Evolutionary conservation across 2,113 vertebrate species (phyloP).

Genomic region (Athene noctua): DNA sequence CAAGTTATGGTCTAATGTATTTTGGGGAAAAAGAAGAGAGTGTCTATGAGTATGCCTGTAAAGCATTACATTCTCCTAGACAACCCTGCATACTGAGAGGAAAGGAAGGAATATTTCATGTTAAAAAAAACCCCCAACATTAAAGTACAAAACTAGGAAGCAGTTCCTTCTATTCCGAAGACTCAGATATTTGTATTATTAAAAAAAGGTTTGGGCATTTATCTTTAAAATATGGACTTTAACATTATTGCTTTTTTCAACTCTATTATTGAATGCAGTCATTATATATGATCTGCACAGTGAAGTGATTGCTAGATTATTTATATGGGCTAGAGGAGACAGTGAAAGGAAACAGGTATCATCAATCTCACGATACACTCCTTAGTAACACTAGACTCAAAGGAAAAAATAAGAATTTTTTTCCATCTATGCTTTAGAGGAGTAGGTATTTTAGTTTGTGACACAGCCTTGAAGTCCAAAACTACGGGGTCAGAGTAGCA

Average conservation of each 20-base stretch:
- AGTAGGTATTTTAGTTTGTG: background rate
- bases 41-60: background rate
- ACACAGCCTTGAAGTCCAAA: background rate
- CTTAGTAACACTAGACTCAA: background rate
- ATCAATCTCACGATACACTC: fast-evolving
- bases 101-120: constrained; percentile 46
- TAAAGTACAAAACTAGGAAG: background rate
- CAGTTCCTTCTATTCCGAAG: background rate
- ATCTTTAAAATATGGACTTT: background rate
- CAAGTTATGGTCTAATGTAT: background rate
- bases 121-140: background rate
- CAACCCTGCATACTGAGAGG: fast-evolving
- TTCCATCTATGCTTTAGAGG: background rate
- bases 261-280: background rate
- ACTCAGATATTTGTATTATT: background rate
- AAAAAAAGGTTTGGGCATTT: background rate
- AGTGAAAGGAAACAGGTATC: background rate
- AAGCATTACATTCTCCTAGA: background rate
- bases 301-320: background rate
- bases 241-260: background rate
- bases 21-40: background rate
- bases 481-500: fast-evolving
- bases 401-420: background rate
- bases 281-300: background rate
- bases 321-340: background rate